These are phyloP conservation scores for Phaenicophaeus curvirostris DNA, from an alignment of 2,797 vertebrate genomes.

Conservation along the genomic window DNA sequence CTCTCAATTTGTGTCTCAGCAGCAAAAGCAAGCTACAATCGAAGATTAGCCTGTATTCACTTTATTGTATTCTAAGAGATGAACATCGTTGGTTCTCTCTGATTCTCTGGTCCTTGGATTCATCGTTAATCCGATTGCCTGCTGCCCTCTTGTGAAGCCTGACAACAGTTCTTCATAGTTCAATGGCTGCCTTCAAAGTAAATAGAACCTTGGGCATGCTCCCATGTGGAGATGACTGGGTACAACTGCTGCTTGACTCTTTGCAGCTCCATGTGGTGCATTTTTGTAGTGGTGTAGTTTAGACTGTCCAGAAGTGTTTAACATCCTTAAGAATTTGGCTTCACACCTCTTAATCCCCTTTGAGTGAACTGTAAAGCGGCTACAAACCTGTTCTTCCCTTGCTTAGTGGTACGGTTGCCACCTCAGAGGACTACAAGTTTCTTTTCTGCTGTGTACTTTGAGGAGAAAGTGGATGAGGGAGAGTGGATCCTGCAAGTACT, in stretches of 20 bases:
- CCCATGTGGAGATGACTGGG: background rate
- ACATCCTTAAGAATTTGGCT: background rate
- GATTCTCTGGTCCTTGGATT: background rate
- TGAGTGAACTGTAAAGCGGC: background rate
- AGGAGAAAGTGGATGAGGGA: background rate
- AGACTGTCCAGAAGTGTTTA: background rate
- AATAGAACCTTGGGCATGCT: background rate
- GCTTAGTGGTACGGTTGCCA: fast-evolving
- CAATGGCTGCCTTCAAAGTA: background rate
- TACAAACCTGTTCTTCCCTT: background rate
- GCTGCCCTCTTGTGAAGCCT: background rate
- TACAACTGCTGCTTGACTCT: background rate
- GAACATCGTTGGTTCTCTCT: background rate
- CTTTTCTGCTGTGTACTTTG: background rate
- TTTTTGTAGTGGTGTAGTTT: background rate
- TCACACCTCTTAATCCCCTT: background rate
- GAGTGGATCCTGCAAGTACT: background rate
- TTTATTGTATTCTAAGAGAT: background rate
- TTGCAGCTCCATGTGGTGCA: background rate
- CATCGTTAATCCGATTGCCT: background rate
- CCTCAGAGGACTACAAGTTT: background rate
- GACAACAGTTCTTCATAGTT: background rate
- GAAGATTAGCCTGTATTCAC: background rate
- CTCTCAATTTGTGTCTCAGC: background rate
- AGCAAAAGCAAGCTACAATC: background rate